Base-by-base conservation (phyloP, 2,797 vertebrate genomes). In the Garrulus glandarius region DNA sequence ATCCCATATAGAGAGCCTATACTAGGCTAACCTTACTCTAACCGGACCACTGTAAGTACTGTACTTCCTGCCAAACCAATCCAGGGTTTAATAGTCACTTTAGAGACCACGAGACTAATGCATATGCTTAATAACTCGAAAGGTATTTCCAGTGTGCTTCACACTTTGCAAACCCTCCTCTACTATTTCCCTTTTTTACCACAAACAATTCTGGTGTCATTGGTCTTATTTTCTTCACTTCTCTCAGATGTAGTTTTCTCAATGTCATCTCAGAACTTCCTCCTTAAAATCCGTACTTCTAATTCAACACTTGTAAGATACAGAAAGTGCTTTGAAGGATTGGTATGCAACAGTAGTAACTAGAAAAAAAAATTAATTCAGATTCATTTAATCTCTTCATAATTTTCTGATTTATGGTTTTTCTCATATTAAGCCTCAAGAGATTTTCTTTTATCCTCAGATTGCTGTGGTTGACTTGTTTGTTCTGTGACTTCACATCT, bases 81-180 rank as follows among this genome's bases (percentile, higher is more conserved):
- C 56, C 70, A 76, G 59, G 30, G 17, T 37, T 87, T 69, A 75
- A 72, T 1, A 63, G 50, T 34, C 24, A 24, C 43, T 79, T 75
- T 36, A 47, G 75, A 85, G 56, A 87, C 67, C 79, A 72, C 52
- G 87, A 34, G 47, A 87, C 36, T 44, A 57, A 55, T 18, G 61
- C 32, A 85, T 17, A 80, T 59, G 29, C 55, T 82, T 72, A 79
- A 57, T 65, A 72, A 95, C 30, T 55, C n/a, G 6, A 27, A 83
- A 84, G 87, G 24, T 87, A 84, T 76, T 87, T 91, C 91, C 79
- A 72, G 9, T 29, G n/a, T 67, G 63, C 22, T 89, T 95, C 87
- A 85, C 59, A 59, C 13, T 89, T 96, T 96, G 84, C 78, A 87
- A 69, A 61, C 16, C 12, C n/a, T 76, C 20, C 36, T 69, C 55